Evolutionary conservation across 2,888 invertebrate species (phyloP).

Genomic region (Brachyptera putata): DNA sequence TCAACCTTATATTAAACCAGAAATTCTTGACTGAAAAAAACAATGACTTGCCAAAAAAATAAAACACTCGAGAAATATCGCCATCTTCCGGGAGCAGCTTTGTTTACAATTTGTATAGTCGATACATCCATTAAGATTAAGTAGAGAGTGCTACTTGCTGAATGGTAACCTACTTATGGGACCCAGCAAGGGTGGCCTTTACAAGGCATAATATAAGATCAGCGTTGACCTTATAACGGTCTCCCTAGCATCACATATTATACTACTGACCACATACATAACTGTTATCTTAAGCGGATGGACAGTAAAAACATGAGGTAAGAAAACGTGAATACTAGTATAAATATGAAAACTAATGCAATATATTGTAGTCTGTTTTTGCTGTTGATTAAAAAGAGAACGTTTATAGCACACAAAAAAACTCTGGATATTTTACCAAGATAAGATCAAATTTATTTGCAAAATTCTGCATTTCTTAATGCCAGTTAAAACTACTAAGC

Average conservation of each 20-base stretch:
- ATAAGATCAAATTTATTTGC: too few relatives aligned
- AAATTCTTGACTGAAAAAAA: conserved; percentile 6
- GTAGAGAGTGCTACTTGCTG: background rate
- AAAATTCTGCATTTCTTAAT: too few relatives aligned
- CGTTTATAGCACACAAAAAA: too few relatives aligned
- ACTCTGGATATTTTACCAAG: too few relatives aligned
- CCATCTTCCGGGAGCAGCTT: conserved; percentile 5
- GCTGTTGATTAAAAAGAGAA: too few relatives aligned
- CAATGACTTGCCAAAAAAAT: conserved; percentile 14
- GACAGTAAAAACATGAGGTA: conserved; percentile 9
- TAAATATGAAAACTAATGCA: conserved; percentile 13
- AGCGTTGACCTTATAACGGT: conserved; percentile 20
- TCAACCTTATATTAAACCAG: background rate
- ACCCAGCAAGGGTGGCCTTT: too few relatives aligned
- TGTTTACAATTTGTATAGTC: background rate
- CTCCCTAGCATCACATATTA: background rate
- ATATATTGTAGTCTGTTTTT: too few relatives aligned
- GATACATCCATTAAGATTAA: background rate
- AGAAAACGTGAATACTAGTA: conserved; percentile 5
- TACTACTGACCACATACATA: conserved; percentile 21
- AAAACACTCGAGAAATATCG: background rate
- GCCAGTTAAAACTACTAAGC: background rate
- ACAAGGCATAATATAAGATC: too few relatives aligned
- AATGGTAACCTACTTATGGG: background rate
- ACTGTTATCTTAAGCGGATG: conserved; percentile 18